Percentiles rank a stretch among this genome's conserved stretches.
Evolutionary conservation across 2,888 invertebrate genomes (phyloP).

Genomic region (Empis stercorea): DNA sequence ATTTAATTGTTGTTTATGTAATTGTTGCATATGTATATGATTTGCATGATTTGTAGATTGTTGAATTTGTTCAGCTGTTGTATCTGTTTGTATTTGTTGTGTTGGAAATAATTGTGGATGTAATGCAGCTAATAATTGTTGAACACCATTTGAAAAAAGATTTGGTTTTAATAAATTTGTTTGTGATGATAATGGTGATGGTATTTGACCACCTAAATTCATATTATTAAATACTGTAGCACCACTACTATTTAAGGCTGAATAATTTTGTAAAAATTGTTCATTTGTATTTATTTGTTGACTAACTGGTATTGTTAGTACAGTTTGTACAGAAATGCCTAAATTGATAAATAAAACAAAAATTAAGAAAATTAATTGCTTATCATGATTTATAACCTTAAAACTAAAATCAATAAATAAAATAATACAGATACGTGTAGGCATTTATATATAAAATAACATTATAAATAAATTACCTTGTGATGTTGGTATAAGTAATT

Average conservation of each 20-base stretch:
- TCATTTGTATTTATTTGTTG: conserved; percentile 62
- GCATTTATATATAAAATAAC: too few species aligned
- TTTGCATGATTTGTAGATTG: conserved; percentile 18
- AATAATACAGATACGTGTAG: neutral
- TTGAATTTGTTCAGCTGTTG: conserved; percentile 13
- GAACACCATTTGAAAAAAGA: conserved; percentile 58
- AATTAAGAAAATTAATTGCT: neutral
- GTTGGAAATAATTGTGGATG: conserved; percentile 51
- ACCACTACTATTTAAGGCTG: conserved; percentile 15
- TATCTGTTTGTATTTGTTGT: conserved; percentile 28
- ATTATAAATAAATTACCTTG: conserved; percentile 73
- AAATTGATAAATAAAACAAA: conserved; percentile 17
- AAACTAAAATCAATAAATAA: neutral
- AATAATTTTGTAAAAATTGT: conserved; percentile 36
- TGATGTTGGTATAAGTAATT: conserved; percentile 87
- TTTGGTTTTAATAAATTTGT: conserved; percentile 62
- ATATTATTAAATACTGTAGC: conserved; percentile 50
- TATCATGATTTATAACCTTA: neutral
- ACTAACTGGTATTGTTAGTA: conserved; percentile 87
- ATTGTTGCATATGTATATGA: neutral
- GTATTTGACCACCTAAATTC: conserved; percentile 55
- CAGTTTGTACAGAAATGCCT: conserved; percentile 93
- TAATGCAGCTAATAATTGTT: conserved; percentile 61
- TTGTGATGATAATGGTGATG: conserved; percentile 45
- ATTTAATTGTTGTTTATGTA: conserved; percentile 24